Conservation (phyloP, 2,113 vertebrate species). For the Phylloscopus trochilus region DNA sequence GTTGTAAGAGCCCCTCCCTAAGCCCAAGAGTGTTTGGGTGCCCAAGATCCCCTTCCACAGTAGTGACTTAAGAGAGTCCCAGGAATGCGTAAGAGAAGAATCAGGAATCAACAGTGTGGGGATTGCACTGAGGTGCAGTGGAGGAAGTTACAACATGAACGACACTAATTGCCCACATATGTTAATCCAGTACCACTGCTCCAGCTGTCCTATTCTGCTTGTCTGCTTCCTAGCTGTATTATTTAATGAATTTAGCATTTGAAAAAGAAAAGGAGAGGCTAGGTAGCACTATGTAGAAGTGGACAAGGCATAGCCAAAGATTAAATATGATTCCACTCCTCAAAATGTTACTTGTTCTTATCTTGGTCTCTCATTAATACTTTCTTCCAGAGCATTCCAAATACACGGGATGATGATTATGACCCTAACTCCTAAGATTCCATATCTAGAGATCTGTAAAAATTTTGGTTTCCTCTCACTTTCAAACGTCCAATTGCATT, state of each 20-base stretch:
- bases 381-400: not conserved
- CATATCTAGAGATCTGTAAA: not conserved
- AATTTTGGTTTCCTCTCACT: not conserved
- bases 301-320: not conserved
- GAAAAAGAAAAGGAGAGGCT: not conserved
- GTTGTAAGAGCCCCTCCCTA: not conserved
- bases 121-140: not conserved
- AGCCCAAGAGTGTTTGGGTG: not conserved
- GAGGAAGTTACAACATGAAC: not conserved
- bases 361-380: not conserved
- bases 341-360: not conserved
- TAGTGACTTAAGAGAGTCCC: not conserved
- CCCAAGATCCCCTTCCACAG: not conserved
- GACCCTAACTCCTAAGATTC: not conserved
- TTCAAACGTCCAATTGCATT: not conserved
- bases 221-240: not conserved
- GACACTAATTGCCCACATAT: not conserved
- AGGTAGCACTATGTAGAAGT: not conserved
- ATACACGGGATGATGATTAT: not conserved
- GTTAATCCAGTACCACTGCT: not conserved
- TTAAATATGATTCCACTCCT: not conserved
- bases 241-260: not conserved
- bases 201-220: not conserved
- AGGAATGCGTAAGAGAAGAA: not conserved
- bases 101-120: not conserved